Evolutionary conservation across 2,113 vertebrate species (phyloP), one percentile per base, ranked within the genome.

Genomic region (Oostethus manadensis): DNA sequence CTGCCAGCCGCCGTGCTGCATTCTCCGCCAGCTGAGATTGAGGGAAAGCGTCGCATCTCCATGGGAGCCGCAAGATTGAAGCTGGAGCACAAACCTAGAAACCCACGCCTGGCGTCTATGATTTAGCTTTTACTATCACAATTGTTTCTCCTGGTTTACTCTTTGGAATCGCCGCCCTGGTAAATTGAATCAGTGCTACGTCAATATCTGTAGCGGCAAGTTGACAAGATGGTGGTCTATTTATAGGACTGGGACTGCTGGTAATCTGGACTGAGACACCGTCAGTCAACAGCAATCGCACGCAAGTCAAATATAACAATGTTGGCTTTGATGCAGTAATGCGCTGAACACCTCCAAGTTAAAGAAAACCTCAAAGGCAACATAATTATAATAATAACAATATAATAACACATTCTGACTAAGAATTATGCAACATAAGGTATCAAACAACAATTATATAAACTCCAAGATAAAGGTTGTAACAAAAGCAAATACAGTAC

Each of bases 1-100:
- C 77, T 80, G 82, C 74, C 81, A 79, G 79, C 81, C 76, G 83
- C 69, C 71, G 68, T 80, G 66, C 57, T 64, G 46, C 64, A 21
- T 72, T 56, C 50, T 64, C 68, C 51, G 29, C 56, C 38, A 63
- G 58, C 38, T 42, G 13, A 42, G 38, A 42, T 42, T 42, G 38
- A 42, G 1, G 14, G 11, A 42, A 42, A 42, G 10, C 51, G 40
- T 42, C 35, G 40, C 53, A 4, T 21, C 18, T 55, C 1, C 35
- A 14, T 18, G 40, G 21, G 53, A 9, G 33, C n/a, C 8, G 3
- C 2, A 8, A 40, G 5, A 53, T n/a, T 53, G 17, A 53, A n/a
- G 29, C 29, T 10, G 2, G 18, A 51, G 15, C 15, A 29, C 29
- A 29, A 51, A 38, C 51, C n/a, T 38, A 10, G 35, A 14, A 55